These are phyloP conservation scores for Huso huso DNA, from an alignment of 2,797 vertebrate species.

Conservation along the genomic window DNA sequence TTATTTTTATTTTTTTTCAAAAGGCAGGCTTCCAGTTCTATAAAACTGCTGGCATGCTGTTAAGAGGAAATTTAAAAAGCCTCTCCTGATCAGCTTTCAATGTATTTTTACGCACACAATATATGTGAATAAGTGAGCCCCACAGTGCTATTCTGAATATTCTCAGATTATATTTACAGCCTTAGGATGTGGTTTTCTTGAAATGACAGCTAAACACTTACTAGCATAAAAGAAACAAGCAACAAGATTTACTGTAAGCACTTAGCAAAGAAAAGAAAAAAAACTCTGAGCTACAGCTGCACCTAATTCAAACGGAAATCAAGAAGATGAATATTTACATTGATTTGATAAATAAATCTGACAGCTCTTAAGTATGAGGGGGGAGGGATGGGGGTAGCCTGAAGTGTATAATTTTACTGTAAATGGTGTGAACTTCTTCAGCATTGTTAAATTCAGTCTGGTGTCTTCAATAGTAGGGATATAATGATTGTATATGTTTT, in stretches of 20 bases:
- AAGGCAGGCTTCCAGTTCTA: conserved; percentile 1
- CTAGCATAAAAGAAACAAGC: conserved; percentile 41
- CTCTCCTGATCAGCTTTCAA: not conserved
- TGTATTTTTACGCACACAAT: conserved; percentile 2
- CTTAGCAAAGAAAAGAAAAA: conserved; percentile 48
- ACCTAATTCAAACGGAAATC: conserved; percentile 40
- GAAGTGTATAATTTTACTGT: no score
- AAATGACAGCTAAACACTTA: conserved; percentile 40
- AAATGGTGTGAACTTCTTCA: no score
- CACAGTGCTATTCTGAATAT: conserved; percentile 1
- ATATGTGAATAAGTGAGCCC: conserved; percentile 5
- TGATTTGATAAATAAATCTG: conserved; percentile 34
- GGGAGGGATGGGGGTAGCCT: conserved; percentile 1
- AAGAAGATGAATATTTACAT: conserved; percentile 41
- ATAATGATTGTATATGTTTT: no score
- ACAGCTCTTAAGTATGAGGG: conserved; percentile 17
- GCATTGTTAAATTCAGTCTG: no score
- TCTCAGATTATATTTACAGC: conserved; percentile 9
- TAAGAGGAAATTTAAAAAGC: not conserved
- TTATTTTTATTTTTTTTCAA: conserved; percentile 1
- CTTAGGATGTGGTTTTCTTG: conserved; percentile 24
- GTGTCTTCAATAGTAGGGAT: no score
- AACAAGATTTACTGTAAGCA: conserved; percentile 50
- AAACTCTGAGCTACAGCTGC: conserved; percentile 42
- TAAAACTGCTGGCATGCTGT: conserved; percentile 1